phyloP scores from a whole-genome alignment of 1,140 invertebrate genomes.

The Dreissena polymorpha region DNA sequence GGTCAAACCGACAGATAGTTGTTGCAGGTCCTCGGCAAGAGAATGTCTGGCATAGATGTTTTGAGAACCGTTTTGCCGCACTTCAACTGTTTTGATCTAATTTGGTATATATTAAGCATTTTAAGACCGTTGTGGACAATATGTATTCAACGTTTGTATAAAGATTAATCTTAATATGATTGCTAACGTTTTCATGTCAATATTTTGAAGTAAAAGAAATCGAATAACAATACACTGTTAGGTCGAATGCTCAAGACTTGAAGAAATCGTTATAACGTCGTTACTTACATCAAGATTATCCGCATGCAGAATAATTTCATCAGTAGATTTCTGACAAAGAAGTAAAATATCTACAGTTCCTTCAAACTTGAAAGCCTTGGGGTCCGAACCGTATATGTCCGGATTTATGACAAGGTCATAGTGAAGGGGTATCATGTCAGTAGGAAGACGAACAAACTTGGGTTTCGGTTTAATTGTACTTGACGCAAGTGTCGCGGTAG shows the following conservation, averaged over 20 bases:
- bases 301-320: conserved; percentile 86
- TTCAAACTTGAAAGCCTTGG: conserved; percentile 81
- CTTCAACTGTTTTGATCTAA: no score
- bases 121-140: no score
- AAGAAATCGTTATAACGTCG: no score
- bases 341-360: conserved; percentile 88
- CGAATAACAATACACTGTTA: no score
- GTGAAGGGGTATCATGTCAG: conserved; percentile 65
- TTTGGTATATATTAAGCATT: no score
- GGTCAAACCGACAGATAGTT: conserved; percentile 83
- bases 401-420: conserved; percentile 73
- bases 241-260: no score
- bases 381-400: conserved; percentile 66
- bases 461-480: not conserved
- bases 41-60: conserved; percentile 56
- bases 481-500: not conserved
- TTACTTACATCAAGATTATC: conserved; percentile 59
- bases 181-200: no score
- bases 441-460: conserved; percentile 65
- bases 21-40: conserved; percentile 83
- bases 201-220: no score
- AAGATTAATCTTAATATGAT: no score
- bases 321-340: conserved; percentile 81
- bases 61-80: no score
- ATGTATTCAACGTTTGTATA: no score